Evolutionary conservation across 2,797 vertebrate genomes (phyloP).

Genomic region (Melanogrammus aeglefinus): DNA sequence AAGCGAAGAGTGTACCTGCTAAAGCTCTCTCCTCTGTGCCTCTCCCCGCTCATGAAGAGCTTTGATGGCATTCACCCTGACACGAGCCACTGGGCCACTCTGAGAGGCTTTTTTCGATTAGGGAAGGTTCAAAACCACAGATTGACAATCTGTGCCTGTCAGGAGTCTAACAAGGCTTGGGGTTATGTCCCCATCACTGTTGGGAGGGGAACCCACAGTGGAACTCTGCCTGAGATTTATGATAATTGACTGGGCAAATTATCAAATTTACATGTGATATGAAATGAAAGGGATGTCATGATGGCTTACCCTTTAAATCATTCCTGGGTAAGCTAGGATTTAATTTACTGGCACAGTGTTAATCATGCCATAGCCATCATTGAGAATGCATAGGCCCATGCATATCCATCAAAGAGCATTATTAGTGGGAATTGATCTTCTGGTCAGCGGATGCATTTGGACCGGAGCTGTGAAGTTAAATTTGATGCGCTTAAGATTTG

Average conservation of each 20-base stretch:
- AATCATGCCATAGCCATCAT: conserved; percentile 42
- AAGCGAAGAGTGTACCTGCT: conserved; percentile 75
- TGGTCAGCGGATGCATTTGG: conserved; percentile 48
- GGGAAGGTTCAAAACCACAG: conserved; percentile 61
- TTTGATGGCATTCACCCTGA: conserved; percentile 61
- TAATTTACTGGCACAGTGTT: conserved; percentile 58
- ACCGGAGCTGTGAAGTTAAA: conserved; percentile 42
- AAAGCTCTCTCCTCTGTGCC: conserved; percentile 53
- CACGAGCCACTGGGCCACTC: conserved; percentile 56
- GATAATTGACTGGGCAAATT: conserved; percentile 65
- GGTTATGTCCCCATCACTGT: conserved; percentile 57
- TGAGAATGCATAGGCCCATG: conserved; percentile 33
- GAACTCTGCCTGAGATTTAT: conserved; percentile 38
- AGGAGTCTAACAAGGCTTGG: conserved; percentile 61
- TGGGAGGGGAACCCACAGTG: conserved; percentile 36
- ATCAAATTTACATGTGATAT: conserved; percentile 63
- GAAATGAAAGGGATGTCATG: conserved; percentile 55
- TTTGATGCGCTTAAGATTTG: conserved; percentile 39
- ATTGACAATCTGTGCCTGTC: conserved; percentile 65
- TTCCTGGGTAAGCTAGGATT: conserved; percentile 46
- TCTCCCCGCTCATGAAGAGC: conserved; percentile 55
- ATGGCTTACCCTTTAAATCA: conserved; percentile 56
- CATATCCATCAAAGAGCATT: conserved; percentile 44
- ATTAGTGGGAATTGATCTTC: conserved; percentile 49
- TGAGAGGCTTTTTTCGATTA: conserved; percentile 67